Evolutionary conservation across 1,140 invertebrate genomes (phyloP).

Genomic region (Pogonomyrmex californicus): DNA sequence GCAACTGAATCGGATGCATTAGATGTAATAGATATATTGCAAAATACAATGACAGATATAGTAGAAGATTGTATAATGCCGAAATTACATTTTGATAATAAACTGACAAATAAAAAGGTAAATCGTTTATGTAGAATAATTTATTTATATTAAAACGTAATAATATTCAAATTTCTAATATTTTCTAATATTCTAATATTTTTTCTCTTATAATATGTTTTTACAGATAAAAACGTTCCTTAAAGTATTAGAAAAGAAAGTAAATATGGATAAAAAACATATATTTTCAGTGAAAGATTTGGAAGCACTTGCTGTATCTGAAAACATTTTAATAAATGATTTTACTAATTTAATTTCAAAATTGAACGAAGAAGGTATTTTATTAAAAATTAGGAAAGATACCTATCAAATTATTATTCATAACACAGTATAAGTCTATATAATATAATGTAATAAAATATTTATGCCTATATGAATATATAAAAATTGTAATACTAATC

Average conservation of each 20-base stretch:
- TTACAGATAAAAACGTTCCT: conserved; percentile 93
- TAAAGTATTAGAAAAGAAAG: conserved; percentile 89
- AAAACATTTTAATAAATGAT: conserved; percentile 88
- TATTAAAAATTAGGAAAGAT: conserved; percentile 94
- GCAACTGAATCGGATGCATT: conserved; percentile 93
- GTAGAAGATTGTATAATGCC: conserved; percentile 88
- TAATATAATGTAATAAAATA: neutral
- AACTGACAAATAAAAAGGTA: conserved; percentile 90
- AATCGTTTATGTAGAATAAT: conserved; percentile 66
- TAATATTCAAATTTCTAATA: neutral
- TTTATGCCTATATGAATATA: neutral
- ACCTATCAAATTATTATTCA: conserved; percentile 90
- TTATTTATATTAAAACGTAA: neutral
- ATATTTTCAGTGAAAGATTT: conserved; percentile 93
- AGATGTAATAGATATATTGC: conserved; percentile 95
- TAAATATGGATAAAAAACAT: conserved; percentile 89
- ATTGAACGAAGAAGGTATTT: conserved; percentile 94
- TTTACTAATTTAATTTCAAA: conserved; percentile 91
- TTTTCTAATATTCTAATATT: neutral
- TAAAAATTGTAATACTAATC: neutral
- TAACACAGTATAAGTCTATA: conserved; percentile 8
- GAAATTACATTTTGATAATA: conserved; percentile 87
- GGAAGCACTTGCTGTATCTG: conserved; percentile 89
- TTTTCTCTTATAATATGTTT: conserved; percentile 42
- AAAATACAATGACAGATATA: conserved; percentile 93